Conservation (phyloP, 1,140 invertebrate species). For the Uloborus diversus region DNA sequence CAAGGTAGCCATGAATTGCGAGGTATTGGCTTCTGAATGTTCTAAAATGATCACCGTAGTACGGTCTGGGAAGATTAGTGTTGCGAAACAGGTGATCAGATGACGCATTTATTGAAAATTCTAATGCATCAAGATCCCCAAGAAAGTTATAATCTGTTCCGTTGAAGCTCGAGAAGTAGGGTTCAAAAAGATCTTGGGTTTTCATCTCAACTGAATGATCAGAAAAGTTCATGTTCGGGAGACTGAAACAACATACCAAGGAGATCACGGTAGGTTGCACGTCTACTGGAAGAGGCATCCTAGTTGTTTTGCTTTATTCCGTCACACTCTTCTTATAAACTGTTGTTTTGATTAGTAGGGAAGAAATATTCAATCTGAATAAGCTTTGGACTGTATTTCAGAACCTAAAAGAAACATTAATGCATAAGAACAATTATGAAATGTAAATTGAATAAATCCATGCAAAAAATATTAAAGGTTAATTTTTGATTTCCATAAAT, state of each 20-base stretch:
- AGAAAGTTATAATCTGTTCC: constrained; percentile 33
- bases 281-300: not conserved
- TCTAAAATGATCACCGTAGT: constrained; percentile 58
- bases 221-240: constrained; percentile 17
- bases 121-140: constrained; percentile 30
- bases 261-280: constrained; percentile 27
- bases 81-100: constrained; percentile 20
- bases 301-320: too few species aligned
- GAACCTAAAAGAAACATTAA: too few species aligned
- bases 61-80: constrained; percentile 21
- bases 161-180: constrained; percentile 29
- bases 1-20: constrained; percentile 75
- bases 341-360: too few species aligned
- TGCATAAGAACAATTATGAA: too few species aligned
- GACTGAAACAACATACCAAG: constrained; percentile 33
- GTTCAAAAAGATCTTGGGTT: constrained; percentile 8
- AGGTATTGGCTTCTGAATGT: constrained; percentile 63
- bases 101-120: constrained; percentile 56
- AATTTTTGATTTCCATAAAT: too few species aligned
- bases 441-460: too few species aligned
- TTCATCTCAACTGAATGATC: not conserved
- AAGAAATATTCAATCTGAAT: too few species aligned
- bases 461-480: too few species aligned
- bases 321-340: too few species aligned
- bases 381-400: too few species aligned